These are phyloP conservation scores for Ephydatia muelleri DNA, from an alignment of 37 sponge, comb jelly and placozoan genomes.

Conservation along the genomic window DNA sequence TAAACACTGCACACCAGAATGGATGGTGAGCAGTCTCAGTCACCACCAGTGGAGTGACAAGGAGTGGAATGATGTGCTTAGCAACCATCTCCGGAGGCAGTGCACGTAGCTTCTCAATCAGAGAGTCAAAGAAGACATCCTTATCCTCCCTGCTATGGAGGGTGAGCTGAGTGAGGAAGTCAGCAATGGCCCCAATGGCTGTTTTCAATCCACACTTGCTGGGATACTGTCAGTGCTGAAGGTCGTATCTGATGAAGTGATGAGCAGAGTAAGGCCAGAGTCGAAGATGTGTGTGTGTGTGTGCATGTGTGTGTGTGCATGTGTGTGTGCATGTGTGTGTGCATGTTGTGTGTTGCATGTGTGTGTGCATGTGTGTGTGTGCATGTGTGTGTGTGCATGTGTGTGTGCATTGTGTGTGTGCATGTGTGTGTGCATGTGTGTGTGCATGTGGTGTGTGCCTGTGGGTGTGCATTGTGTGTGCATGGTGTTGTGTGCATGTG, in stretches of 20 bases:
- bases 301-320: too few species aligned
- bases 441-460: too few species aligned
- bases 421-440: too few species aligned
- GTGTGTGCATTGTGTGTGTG: too few species aligned
- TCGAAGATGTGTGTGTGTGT: too few species aligned
- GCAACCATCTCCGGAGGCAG: conserved; percentile 40
- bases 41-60: conserved; percentile 58
- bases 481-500: too few species aligned
- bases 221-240: not conserved
- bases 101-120: conserved; percentile 20
- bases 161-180: conserved; percentile 67
- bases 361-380: too few species aligned
- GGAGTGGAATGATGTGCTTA: conserved; percentile 56
- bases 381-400: too few species aligned
- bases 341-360: too few species aligned
- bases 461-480: too few species aligned
- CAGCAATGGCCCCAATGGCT: conserved; percentile 28
- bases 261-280: too few species aligned
- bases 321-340: too few species aligned
- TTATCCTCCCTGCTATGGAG: conserved; percentile 41
- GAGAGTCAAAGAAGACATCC: conserved; percentile 39
- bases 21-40: conserved; percentile 19
- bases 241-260: not conserved
- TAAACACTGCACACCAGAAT: not conserved
- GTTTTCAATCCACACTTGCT: not conserved